phyloP scores from a whole-genome alignment of 2,888 invertebrate species.

The Thecophora atra region DNA sequence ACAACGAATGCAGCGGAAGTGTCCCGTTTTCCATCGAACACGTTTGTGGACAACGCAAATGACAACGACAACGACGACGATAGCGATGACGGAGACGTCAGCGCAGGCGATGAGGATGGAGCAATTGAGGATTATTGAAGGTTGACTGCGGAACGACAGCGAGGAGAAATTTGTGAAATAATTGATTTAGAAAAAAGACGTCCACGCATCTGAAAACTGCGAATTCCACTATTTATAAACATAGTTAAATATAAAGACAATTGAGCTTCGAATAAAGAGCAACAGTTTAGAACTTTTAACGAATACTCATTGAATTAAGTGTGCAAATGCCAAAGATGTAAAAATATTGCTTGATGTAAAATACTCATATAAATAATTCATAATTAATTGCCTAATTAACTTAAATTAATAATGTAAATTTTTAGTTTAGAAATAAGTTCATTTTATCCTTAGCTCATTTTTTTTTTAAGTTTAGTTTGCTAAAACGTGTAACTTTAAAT shows the following conservation, averaged over 20 bases:
- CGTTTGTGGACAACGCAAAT: not conserved
- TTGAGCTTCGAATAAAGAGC: too few relatives aligned
- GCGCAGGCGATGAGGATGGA: not conserved
- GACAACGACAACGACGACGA: constrained; percentile 2
- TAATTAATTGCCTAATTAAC: not conserved
- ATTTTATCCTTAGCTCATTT: too few relatives aligned
- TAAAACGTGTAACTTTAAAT: too few relatives aligned
- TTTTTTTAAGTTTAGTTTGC: too few relatives aligned
- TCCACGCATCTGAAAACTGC: constrained; percentile 8
- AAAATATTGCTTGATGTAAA: constrained; percentile 20
- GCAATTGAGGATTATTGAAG: constrained; percentile 6
- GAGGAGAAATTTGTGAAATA: too few relatives aligned
- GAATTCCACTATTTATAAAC: constrained; percentile 28
- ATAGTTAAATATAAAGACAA: constrained; percentile 23
- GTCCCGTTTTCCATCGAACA: not conserved
- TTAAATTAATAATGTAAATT: not conserved
- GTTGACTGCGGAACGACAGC: not conserved
- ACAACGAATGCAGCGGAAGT: not conserved
- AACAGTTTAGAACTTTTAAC: constrained; percentile 7
- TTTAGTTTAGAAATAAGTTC: not conserved
- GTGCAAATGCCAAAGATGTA: constrained; percentile 33
- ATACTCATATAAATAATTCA: not conserved
- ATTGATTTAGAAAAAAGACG: not conserved
- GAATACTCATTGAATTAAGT: constrained; percentile 28
- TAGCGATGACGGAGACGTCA: not conserved